phyloP scores from a whole-genome alignment of 2,113 vertebrate species.

The Australoheros scitulus region DNA sequence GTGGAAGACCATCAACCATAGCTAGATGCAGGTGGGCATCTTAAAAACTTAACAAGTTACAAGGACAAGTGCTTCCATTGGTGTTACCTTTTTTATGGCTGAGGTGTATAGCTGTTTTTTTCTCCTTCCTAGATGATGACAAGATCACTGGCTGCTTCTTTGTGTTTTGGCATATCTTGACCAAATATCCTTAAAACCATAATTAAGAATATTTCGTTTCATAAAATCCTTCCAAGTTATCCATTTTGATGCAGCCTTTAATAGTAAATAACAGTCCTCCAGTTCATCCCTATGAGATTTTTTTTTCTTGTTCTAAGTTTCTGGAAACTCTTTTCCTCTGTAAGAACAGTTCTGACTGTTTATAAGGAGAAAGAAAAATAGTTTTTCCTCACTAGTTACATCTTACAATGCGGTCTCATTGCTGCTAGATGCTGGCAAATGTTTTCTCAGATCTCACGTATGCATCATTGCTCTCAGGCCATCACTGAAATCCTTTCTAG shows the following conservation, averaged over 20 bases:
- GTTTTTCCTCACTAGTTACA: slow-evolving; percentile 52
- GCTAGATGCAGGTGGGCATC: slow-evolving; percentile 35
- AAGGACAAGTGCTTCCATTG: slow-evolving; percentile 14
- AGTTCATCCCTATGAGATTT: neutral
- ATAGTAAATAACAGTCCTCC: neutral
- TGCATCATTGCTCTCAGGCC: slow-evolving; percentile 84
- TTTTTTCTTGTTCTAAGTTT: slow-evolving; percentile 24
- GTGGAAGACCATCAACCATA: slow-evolving; percentile 40
- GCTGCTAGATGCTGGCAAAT: slow-evolving; percentile 65
- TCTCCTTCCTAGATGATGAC: neutral
- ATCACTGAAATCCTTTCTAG: slow-evolving; percentile 83
- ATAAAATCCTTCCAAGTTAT: slow-evolving; percentile 3
- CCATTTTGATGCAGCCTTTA: neutral
- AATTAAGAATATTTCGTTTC: slow-evolving; percentile 4
- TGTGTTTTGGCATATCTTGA: neutral
- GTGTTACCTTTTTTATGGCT: neutral
- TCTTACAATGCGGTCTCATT: slow-evolving; percentile 49
- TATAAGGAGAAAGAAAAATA: slow-evolving; percentile 32
- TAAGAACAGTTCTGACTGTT: slow-evolving; percentile 30
- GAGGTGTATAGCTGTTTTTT: neutral
- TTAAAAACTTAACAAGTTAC: slow-evolving; percentile 36
- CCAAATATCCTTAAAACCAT: slow-evolving; percentile 23
- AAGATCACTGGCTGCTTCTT: slow-evolving; percentile 13
- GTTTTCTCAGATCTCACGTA: slow-evolving; percentile 61
- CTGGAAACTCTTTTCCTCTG: slow-evolving; percentile 21